Evolutionary conservation across 1,140 invertebrate genomes (phyloP), one percentile per base, ranked within the genome.

Genomic region (Mesaphorura yosii): DNA sequence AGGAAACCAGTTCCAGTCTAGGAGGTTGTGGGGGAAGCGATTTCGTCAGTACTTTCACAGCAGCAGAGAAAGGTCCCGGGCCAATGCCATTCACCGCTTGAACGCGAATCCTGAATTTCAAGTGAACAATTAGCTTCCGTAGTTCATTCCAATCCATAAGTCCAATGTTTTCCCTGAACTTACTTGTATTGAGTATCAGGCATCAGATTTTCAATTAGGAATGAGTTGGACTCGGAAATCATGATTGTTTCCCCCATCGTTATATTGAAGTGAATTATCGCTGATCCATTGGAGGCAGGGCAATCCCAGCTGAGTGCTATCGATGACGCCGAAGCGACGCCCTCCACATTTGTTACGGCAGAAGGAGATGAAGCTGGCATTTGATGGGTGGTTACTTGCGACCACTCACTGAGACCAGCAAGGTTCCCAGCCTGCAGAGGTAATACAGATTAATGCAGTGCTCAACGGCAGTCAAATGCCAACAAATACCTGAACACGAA

Each of bases 1-100:
- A 70, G 39, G 75, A 76, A 6, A 79, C 74, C 67, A 82, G 84
- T 62, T 86, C 80, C 14, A 91, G 70, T 39, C 68, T 68, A 1
- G 88, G 86, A 20, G 87, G 82, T 2, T 73, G 60, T 1, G 88
- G 88, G 1, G 87, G 86, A 10, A 84, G 73, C 14, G 83, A 79
- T 29, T 80, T 72, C 1, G 87, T 91, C 12, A 73, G 72, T 19
- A 81, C 73, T 69, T 80, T 81, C 15, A 83, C 69, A 34, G 78
- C 72, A 22, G 80, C 72, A 52, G 84, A 88, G 68, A 79, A 87
- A 31, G 80, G 73, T 17, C 87, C 86, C 26, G 58, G 58, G 10
- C 58, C 60, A 19, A 62, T 52, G 53, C 76, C 75, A 68, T 88
- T 91, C 5, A 87, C 77, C 34, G 86, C 88, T 67, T 85, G 83